Conservation (phyloP, 2,888 invertebrate genomes). For the Clitarchus hookeri region DNA sequence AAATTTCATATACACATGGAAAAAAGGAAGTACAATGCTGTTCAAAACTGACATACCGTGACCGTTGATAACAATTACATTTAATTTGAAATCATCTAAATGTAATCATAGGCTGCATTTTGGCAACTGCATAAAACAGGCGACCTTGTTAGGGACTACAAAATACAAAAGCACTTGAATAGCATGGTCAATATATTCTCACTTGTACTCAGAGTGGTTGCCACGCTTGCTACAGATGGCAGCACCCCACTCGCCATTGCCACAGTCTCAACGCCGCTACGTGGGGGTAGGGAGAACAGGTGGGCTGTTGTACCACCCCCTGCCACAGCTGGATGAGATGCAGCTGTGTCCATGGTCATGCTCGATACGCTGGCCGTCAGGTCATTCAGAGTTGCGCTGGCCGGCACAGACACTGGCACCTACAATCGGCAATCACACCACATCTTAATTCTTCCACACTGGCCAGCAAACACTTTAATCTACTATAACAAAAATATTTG, state of each 20-base stretch:
- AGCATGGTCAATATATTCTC: constrained; percentile 7
- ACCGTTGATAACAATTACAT: too few species aligned
- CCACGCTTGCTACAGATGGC: constrained; percentile 45
- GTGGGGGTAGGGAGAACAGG: constrained; percentile 45
- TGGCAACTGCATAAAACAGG: too few species aligned
- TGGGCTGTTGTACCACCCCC: constrained; percentile 40
- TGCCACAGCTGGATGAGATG: constrained; percentile 28
- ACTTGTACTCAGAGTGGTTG: constrained; percentile 44
- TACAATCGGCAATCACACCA: background rate
- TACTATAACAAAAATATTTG: too few species aligned
- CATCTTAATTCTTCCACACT: too few species aligned
- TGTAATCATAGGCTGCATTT: too few species aligned
- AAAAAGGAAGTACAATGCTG: too few species aligned
- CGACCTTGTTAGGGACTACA: too few species aligned
- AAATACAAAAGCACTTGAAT: too few species aligned
- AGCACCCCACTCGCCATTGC: constrained; percentile 45
- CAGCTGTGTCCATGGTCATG: background rate
- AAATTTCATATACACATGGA: too few species aligned
- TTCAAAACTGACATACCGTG: too few species aligned
- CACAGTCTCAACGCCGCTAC: constrained; percentile 44
- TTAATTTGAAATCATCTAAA: too few species aligned
- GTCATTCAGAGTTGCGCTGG: constrained; percentile 1
- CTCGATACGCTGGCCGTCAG: background rate
- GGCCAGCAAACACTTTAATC: too few species aligned
- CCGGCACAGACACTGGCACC: constrained; percentile 11